Percentiles rank a stretch among this genome's conserved stretches.
These are phyloP conservation scores for Drosophila baimaii DNA, from an alignment of 1,140 invertebrate genomes.

Conservation along the genomic window DNA sequence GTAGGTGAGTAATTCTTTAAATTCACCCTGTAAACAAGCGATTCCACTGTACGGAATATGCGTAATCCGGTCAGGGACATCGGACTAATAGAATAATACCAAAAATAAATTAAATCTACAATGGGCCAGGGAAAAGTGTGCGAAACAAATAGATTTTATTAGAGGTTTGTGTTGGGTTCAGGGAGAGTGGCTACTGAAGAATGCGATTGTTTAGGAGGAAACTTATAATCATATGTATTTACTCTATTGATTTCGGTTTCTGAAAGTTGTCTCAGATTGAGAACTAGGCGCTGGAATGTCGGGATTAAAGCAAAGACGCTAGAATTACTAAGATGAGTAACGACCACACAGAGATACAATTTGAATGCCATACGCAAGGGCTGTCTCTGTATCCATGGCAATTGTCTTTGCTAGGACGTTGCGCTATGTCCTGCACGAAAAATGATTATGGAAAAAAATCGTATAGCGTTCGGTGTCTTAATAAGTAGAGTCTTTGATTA, in stretches of 20 bases:
- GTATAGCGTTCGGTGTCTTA: too few species aligned
- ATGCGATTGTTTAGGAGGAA: neutral
- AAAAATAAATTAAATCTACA: slow-evolving; percentile 11
- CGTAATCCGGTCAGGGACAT: slow-evolving; percentile 60
- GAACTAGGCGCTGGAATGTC: neutral
- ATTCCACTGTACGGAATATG: slow-evolving; percentile 23
- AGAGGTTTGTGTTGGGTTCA: neutral
- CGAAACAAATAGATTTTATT: neutral
- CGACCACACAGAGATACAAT: too few species aligned
- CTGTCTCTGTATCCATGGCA: too few species aligned
- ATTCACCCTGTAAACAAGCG: neutral
- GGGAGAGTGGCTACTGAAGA: neutral
- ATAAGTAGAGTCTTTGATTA: too few species aligned
- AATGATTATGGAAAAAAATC: too few species aligned
- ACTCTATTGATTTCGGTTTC: neutral
- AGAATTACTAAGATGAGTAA: too few species aligned
- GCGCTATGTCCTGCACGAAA: too few species aligned
- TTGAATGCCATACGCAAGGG: too few species aligned
- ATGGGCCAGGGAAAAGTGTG: slow-evolving; percentile 8
- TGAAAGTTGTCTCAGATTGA: neutral
- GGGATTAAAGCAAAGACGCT: too few species aligned
- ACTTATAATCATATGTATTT: neutral
- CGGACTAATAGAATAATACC: slow-evolving; percentile 36
- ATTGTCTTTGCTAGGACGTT: too few species aligned
- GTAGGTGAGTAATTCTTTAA: slow-evolving; percentile 25